phyloP scores from a whole-genome alignment of 2,113 vertebrate genomes.

The Junco hyemalis region DNA sequence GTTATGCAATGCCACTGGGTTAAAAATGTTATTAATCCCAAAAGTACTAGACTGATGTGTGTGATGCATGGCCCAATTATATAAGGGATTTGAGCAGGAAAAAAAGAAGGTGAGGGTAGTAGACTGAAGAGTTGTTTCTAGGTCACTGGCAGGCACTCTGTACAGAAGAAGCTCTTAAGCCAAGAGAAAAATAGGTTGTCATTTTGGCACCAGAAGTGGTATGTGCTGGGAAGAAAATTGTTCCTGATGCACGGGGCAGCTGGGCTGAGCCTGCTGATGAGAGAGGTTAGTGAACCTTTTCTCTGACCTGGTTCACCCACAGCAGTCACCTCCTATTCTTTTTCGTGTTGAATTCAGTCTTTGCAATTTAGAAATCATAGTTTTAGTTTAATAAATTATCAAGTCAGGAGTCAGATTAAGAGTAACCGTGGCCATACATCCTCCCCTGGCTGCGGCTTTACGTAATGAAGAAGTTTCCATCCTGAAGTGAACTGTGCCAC shows the following conservation, averaged over 20 bases:
- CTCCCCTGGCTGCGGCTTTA: not conserved
- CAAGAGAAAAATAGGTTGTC: conserved; percentile 29
- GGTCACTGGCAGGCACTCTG: conserved; percentile 26
- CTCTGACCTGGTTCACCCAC: not conserved
- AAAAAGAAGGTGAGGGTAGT: not conserved
- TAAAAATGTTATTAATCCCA: conserved; percentile 31
- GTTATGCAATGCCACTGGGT: not conserved
- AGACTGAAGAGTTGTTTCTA: conserved; percentile 48
- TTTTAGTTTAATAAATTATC: not conserved
- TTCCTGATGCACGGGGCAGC: not conserved
- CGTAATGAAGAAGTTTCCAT: not conserved
- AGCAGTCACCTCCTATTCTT: not conserved
- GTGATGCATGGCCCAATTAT: not conserved
- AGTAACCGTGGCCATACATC: not conserved
- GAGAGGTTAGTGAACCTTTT: not conserved
- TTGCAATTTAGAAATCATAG: not conserved
- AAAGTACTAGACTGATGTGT: not conserved
- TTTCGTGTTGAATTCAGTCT: not conserved
- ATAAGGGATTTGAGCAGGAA: not conserved
- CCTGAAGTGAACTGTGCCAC: not conserved
- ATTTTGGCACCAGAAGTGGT: not conserved
- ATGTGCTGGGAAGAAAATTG: not conserved
- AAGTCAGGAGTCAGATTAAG: not conserved
- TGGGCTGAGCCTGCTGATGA: not conserved
- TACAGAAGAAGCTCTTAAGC: conserved; percentile 25